A percentile compares a stretch with the other conserved stretches of the same genome.
Evolutionary conservation across 2,797 vertebrate species (phyloP).

Genomic region (Synaphobranchus kaupii): DNA sequence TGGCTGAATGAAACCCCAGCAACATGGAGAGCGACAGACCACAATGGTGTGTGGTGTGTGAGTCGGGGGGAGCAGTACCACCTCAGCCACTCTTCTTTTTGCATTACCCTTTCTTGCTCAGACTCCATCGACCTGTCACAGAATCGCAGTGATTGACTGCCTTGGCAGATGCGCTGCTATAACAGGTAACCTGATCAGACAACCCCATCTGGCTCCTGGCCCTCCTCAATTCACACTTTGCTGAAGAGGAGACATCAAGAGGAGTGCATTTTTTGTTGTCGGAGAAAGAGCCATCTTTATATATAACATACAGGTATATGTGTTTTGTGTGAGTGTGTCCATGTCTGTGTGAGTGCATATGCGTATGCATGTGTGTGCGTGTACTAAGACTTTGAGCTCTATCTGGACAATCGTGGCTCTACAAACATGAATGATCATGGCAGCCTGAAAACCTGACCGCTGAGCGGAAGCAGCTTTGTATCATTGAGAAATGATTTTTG

Average conservation of each 20-base stretch:
- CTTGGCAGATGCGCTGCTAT: slow-evolving; percentile 89
- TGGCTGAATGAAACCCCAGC: slow-evolving; percentile 70
- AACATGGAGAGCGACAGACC: slow-evolving; percentile 55
- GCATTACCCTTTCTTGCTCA: slow-evolving; percentile 77
- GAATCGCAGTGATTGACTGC: slow-evolving; percentile 89
- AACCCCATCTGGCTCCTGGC: slow-evolving; percentile 90
- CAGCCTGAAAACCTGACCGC: slow-evolving; percentile 36
- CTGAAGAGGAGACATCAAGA: slow-evolving; percentile 81
- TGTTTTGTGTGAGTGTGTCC: slow-evolving; percentile 5
- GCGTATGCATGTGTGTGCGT: slow-evolving; percentile 3
- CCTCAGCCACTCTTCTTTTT: slow-evolving; percentile 67
- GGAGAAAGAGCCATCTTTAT: slow-evolving; percentile 40
- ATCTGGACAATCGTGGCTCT: slow-evolving; percentile 31
- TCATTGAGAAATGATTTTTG: slow-evolving; percentile 41
- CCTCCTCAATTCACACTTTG: slow-evolving; percentile 90
- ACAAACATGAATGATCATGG: slow-evolving; percentile 56
- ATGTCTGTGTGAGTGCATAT: background rate
- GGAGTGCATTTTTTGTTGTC: slow-evolving; percentile 67
- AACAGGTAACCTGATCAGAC: slow-evolving; percentile 92
- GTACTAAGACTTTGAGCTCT: background rate
- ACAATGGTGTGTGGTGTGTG: slow-evolving; percentile 17
- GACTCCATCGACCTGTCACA: slow-evolving; percentile 86
- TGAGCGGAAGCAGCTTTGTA: slow-evolving; percentile 49
- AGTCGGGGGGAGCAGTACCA: slow-evolving; percentile 64
- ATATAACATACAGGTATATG: slow-evolving; percentile 27